Evolutionary conservation across 1,140 invertebrate species (phyloP), one percentile per base, ranked within the genome.

Genomic region (Steinernema khuongi): DNA sequence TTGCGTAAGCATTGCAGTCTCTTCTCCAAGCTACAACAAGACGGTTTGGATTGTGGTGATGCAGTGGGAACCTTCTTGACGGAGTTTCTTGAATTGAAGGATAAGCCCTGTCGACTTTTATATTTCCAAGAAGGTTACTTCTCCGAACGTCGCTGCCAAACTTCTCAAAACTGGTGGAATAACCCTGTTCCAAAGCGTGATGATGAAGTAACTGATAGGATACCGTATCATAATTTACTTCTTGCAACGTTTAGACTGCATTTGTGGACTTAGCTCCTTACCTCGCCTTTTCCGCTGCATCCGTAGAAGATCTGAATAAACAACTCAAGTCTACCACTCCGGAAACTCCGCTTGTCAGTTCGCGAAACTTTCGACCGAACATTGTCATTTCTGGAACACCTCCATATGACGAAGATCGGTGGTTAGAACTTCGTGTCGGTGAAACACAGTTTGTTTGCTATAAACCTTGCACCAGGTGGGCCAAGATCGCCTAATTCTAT

Each of bases 341-440:
- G 7, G 29, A 28, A n/a, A 74, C n/a, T 0, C 28, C n/a, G 2
- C 41, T 50, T 43, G 43, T 77, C 0, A 76, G 77, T 1, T 78
- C 80, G 26, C 73, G 78, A 28, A 80, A 81, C 67, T 86, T 86
- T 77, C 74, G 85, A 11, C 80, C 85, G 28, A 84, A 81, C 67
- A 83, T 86, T 43, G 78, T 85, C 14, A 81, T 85, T 2, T 76
- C 80, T 29, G 80, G 77, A 2, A 82, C 80, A 72, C 43, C 73
- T 17, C 74, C 85, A 1, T 86, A 79, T 77, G 84, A 82, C 66
- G 84, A 85, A 77, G 84, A 84, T 33, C 60, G 72, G 26, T 81
- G 80, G 80, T 33, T 70, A 18, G 77, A 79, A 29, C n/a, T 83
- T 2, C 71, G 74, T 31, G 82, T 83, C 36, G 81, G 82, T 1